Conservation (phyloP, 2,113 vertebrate genomes). For the Microcebus lehilahytsara region DNA sequence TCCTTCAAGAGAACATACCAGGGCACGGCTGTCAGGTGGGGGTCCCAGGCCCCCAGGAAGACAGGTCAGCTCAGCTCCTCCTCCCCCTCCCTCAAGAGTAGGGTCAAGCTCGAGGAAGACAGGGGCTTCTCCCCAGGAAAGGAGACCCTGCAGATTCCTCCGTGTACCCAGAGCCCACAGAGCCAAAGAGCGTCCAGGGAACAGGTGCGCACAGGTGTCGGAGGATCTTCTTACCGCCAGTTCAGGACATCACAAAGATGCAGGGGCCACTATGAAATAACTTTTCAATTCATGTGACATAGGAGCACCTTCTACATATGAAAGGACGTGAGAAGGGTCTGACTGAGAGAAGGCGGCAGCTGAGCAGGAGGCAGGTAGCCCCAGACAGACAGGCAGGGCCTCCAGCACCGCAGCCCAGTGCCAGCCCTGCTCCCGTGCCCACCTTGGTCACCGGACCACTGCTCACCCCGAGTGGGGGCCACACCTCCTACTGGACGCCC, state of each 20-base stretch:
- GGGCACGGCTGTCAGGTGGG: fast-evolving
- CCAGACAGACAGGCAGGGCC: neutral
- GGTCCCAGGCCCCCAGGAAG: neutral
- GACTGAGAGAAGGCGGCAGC: neutral
- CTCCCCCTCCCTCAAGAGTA: neutral
- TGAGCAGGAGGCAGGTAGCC: neutral
- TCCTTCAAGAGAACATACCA: neutral
- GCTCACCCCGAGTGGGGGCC: neutral
- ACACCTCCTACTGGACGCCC: neutral
- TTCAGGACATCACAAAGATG: neutral
- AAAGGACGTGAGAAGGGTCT: neutral
- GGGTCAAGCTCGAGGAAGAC: neutral
- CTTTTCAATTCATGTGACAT: neutral
- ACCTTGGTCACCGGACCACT: neutral
- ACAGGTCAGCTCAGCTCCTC: neutral
- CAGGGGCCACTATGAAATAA: neutral
- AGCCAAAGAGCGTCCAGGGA: neutral
- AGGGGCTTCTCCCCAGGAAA: neutral
- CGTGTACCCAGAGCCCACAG: fast-evolving
- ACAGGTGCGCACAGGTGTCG: neutral
- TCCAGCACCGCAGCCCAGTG: neutral
- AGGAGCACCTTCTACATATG: neutral
- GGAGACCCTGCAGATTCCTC: no score
- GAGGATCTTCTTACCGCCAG: neutral
- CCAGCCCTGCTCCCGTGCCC: no score